These are phyloP conservation scores for Excalfactoria chinensis DNA, from an alignment of 2,113 vertebrate genomes.

Conservation along the genomic window DNA sequence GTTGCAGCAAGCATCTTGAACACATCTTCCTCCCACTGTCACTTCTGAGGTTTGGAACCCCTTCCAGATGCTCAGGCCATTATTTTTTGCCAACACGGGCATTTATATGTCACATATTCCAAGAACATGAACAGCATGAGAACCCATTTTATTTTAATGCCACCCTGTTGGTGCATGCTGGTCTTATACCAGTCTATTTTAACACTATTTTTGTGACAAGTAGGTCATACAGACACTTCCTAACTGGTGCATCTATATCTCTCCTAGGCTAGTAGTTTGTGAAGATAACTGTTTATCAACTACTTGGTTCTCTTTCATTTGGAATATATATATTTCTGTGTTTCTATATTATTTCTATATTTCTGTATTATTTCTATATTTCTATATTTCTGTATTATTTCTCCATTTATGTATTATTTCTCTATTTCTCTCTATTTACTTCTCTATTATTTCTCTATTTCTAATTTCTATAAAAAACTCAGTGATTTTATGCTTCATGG, in stretches of 20 bases:
- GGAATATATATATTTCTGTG: background rate
- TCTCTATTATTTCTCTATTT: too few species aligned
- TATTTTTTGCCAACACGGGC: background rate
- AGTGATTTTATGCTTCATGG: rapidly evolving
- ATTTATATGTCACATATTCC: background rate
- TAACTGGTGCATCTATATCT: background rate
- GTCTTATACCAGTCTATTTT: background rate
- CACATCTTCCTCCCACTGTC: background rate
- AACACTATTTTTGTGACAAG: background rate
- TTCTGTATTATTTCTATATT: too few species aligned
- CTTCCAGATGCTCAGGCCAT: background rate
- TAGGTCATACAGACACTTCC: background rate
- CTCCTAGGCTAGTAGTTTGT: background rate
- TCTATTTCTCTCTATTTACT: too few species aligned
- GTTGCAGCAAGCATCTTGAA: background rate
- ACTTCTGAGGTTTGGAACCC: background rate
- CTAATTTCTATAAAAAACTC: background rate
- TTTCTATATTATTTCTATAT: too few species aligned
- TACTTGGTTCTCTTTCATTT: background rate
- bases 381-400: too few species aligned
- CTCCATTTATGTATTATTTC: too few species aligned
- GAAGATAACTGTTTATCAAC: background rate
- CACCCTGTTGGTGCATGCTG: background rate
- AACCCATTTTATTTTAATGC: background rate
- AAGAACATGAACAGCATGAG: background rate